Evolutionary conservation across 2,113 vertebrate species (phyloP), one percentile per base, ranked within the genome.

Genomic region (Serilophus lunatus): DNA sequence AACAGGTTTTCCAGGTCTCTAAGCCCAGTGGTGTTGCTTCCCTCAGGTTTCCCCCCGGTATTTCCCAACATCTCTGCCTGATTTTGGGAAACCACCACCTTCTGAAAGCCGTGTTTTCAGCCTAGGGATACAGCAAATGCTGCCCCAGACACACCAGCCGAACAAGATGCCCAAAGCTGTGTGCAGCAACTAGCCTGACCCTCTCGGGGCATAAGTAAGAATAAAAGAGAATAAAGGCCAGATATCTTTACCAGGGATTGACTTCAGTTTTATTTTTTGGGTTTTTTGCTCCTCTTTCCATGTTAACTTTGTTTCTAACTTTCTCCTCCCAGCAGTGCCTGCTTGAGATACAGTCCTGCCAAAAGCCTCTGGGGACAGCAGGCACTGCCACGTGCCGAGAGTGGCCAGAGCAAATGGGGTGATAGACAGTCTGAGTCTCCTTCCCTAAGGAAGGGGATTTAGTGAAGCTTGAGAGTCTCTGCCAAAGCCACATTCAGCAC

Each of bases 401-500:
- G 42, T 74, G 89, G 64, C 72, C 72, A 59, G 69, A 59, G 77
- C 54, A 88, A 77, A 49, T 0, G 2, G 49, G 28, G 60, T 38
- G 35, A 83, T 49, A 91, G 76, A 70, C n/a, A 4, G 77, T 42
- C 72, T 16, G 22, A 88, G 77, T 51, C 64, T 64, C 74, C 47
- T 88, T 88, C 77, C 56, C 77, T 40, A 31, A 71, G 77, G 4
- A 91, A 86, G 24, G 54, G 64, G 81, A 81, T 68, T 91, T 81
- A 77, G 74, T 31, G 65, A 47, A 56, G 74, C 70, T 89, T 1
- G 0, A 47, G 84, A 64, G 53, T 59, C 50, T 74, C 84, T 96
- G 96, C 90, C 92, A 93, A 85, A 90, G 78, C 74, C 87, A 57
- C 65, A 60, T 87, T 96, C 89, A 95, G 84, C 75, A 28, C 49